Evolutionary conservation across 2,113 vertebrate species (phyloP).

Genomic region (Myiozetetes cayanensis): DNA sequence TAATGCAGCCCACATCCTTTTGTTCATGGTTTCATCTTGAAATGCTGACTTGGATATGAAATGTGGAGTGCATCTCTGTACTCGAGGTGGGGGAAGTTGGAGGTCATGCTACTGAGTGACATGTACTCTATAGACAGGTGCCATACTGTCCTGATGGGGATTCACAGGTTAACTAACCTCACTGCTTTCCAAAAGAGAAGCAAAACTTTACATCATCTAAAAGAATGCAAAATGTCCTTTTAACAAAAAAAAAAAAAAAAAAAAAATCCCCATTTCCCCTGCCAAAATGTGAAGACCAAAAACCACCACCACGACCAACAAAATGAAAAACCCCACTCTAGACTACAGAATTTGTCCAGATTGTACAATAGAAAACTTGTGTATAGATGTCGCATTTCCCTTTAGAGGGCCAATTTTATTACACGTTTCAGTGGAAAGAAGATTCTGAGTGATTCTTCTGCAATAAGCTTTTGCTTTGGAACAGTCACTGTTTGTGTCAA

Average conservation of each 20-base stretch:
- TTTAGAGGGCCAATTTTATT: neutral
- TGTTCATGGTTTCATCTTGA: neutral
- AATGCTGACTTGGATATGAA: neutral
- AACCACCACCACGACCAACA: neutral
- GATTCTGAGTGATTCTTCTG: neutral
- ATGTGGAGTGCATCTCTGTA: neutral
- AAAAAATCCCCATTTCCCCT: rapidly evolving
- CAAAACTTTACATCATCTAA: neutral
- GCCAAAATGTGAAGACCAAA: neutral
- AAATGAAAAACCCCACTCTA: neutral
- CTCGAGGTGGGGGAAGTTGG: neutral
- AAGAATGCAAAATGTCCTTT: neutral
- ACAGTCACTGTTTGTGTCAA: neutral
- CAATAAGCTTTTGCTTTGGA: neutral
- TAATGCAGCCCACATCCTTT: neutral
- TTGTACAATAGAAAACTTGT: neutral
- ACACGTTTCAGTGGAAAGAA: neutral
- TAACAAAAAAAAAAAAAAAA: neutral
- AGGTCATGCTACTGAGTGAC: neutral
- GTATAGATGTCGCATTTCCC: neutral
- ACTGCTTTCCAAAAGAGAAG: neutral
- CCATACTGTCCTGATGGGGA: neutral
- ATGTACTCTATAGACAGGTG: neutral
- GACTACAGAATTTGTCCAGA: neutral
- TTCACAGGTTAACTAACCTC: neutral